A percentile compares a stretch with the other conserved stretches of the same genome.
Evolutionary conservation across 2,797 vertebrate species (phyloP).

Genomic region (Diceros bicornis): DNA sequence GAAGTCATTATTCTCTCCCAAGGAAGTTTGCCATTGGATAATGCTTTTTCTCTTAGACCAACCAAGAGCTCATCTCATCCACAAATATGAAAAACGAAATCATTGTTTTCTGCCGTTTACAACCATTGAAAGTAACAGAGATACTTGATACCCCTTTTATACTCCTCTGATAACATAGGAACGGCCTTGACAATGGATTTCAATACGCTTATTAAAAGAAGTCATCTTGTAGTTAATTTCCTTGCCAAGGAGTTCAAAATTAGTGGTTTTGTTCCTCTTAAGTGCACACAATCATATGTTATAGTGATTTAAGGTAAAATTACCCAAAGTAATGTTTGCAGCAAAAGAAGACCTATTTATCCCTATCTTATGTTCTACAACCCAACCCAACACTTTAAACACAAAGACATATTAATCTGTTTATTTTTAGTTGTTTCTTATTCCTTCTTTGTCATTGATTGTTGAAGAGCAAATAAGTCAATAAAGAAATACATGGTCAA

Average conservation of each 20-base stretch:
- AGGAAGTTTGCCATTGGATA: conserved; percentile 11
- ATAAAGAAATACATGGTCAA: conserved; percentile 16
- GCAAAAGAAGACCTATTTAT: background rate
- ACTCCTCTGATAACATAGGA: background rate
- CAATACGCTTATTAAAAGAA: background rate
- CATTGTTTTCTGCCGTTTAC: conserved; percentile 32
- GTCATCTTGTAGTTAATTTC: background rate
- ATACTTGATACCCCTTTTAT: background rate
- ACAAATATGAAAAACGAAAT: conserved; percentile 36
- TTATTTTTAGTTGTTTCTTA: conserved; percentile 34
- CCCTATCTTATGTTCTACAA: background rate
- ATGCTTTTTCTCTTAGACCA: conserved; percentile 56
- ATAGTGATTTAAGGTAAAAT: conserved; percentile 25
- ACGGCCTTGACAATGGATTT: conserved; percentile 13
- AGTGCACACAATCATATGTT: background rate
- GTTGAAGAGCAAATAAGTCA: conserved; percentile 10
- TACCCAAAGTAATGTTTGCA: background rate
- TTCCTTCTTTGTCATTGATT: background rate
- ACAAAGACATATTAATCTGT: background rate
- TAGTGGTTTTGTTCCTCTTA: background rate
- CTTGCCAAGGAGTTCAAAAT: conserved; percentile 53
- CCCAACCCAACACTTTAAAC: background rate
- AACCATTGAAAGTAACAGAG: background rate
- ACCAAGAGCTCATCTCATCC: conserved; percentile 17
- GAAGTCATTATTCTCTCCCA: conserved; percentile 61